phyloP scores from a whole-genome alignment of 2,113 vertebrate genomes.

The Hassar affinis region DNA sequence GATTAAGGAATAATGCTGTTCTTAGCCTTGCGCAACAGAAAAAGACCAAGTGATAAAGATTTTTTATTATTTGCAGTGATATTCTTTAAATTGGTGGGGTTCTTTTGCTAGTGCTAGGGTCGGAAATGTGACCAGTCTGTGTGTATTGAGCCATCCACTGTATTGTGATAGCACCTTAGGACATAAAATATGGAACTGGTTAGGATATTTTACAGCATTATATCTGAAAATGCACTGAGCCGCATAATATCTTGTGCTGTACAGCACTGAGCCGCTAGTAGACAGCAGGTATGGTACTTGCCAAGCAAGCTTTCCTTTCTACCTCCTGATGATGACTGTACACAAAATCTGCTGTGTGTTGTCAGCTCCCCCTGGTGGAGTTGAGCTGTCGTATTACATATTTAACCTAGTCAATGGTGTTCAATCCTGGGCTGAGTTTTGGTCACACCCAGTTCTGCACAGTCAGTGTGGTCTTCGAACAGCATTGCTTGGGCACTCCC shows the following conservation, averaged over 20 bases:
- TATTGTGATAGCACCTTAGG: background rate
- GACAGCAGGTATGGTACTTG: background rate
- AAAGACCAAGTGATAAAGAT: background rate
- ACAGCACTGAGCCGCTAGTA: background rate
- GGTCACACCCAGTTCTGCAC: background rate
- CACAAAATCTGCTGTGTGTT: background rate
- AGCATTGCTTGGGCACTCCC: background rate
- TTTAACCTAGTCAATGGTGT: background rate
- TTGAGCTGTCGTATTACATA: background rate
- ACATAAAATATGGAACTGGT: background rate
- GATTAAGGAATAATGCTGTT: background rate
- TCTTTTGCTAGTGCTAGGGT: background rate
- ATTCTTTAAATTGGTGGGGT: background rate
- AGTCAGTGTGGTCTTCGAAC: background rate
- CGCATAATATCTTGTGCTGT: background rate
- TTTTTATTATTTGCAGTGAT: background rate
- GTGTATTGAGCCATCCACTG: background rate
- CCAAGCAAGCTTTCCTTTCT: background rate
- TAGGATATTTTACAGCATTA: background rate
- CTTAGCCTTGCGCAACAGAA: background rate
- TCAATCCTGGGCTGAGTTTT: background rate
- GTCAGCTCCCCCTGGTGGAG: background rate
- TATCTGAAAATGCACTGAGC: background rate
- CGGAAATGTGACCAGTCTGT: background rate
- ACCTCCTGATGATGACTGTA: background rate